Evolutionary conservation across 2,113 vertebrate genomes (phyloP).

Genomic region (Spermophilus dauricus): DNA sequence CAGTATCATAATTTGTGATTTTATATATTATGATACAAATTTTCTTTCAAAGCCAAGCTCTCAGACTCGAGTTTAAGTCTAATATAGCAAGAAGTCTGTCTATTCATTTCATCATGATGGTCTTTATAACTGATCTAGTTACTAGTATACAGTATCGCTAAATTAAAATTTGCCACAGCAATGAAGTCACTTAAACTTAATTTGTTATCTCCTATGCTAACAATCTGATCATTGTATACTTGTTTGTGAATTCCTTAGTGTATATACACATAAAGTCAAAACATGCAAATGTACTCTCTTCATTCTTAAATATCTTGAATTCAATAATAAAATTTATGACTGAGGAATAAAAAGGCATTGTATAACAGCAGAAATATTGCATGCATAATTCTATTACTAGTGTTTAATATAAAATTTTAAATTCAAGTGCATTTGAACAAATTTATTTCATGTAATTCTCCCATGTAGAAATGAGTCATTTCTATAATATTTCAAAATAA

Average conservation of each 20-base stretch:
- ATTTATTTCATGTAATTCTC: not conserved
- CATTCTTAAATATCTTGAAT: not conserved
- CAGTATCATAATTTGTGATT: not conserved
- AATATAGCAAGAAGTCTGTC: not conserved
- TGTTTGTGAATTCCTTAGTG: not conserved
- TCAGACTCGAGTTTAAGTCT: not conserved
- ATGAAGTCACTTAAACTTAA: not conserved
- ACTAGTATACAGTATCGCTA: not conserved
- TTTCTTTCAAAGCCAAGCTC: not conserved
- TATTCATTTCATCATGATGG: not conserved
- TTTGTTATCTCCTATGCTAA: not conserved
- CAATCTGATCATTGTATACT: not conserved
- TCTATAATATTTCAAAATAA: slow-evolving; percentile 3
- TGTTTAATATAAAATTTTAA: not conserved
- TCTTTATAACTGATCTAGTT: not conserved
- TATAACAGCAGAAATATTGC: not conserved
- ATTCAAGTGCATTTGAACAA: not conserved
- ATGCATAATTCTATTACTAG: not conserved
- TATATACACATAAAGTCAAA: not conserved
- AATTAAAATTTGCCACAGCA: not conserved
- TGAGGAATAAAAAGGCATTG: not conserved
- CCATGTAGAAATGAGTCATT: not conserved
- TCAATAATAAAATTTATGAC: not conserved
- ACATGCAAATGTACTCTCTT: not conserved
- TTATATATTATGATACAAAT: not conserved